phyloP scores from a whole-genome alignment of 2,113 vertebrate species.

The Leptosomus discolor region DNA sequence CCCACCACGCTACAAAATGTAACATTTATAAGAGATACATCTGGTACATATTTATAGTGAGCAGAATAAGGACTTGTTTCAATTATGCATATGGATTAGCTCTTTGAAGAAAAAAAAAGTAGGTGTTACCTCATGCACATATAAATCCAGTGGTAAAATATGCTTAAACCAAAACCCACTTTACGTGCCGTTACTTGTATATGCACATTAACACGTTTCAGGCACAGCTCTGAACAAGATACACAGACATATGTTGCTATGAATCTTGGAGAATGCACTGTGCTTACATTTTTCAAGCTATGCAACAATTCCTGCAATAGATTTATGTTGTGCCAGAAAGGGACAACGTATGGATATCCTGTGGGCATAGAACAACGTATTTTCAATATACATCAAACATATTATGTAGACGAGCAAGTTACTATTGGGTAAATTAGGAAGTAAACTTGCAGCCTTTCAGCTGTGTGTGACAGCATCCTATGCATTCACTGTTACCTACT shows the following conservation, averaged over 20 bases:
- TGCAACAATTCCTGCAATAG: not conserved
- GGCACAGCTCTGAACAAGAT: constrained; percentile 12
- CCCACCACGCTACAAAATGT: not conserved
- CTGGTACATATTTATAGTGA: constrained; percentile 55
- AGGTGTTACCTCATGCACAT: constrained; percentile 58
- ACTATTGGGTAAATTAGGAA: not conserved
- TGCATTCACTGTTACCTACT: not conserved
- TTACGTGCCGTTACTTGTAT: constrained; percentile 1
- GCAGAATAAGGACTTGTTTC: constrained; percentile 53
- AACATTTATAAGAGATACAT: constrained; percentile 40
- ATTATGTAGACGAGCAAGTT: not conserved
- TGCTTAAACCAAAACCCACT: constrained; percentile 37
- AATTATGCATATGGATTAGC: constrained; percentile 54
- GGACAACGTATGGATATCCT: not conserved
- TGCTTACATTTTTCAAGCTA: constrained; percentile 30
- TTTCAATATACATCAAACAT: not conserved
- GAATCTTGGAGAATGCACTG: not conserved
- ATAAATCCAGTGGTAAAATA: constrained; percentile 63
- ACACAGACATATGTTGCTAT: constrained; percentile 12
- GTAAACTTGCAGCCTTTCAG: not conserved
- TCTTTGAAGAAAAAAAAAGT: constrained; percentile 54
- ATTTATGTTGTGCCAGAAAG: not conserved
- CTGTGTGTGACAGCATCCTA: not conserved
- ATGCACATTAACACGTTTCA: constrained; percentile 29
- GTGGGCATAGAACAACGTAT: not conserved